Evolutionary conservation across 2,113 vertebrate genomes (phyloP).

Genomic region (Nyctibius bracteatus): DNA sequence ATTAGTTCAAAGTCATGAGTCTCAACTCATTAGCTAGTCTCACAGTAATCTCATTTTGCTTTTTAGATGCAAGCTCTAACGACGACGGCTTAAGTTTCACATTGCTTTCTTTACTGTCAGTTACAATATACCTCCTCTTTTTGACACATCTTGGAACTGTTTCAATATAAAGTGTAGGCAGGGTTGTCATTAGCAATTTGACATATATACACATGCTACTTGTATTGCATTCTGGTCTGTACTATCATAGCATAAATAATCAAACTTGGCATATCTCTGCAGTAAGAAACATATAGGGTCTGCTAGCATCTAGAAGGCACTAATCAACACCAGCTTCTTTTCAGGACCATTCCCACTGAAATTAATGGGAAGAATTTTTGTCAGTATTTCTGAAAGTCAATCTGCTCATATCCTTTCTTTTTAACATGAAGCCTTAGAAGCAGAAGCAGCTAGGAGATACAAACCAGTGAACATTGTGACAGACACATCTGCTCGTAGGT

Average conservation of each 20-base stretch:
- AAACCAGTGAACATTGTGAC: not conserved
- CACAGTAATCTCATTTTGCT: not conserved
- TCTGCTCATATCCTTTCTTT: not conserved
- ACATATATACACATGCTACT: not conserved
- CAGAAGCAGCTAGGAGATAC: not conserved
- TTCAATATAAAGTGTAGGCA: constrained; percentile 40
- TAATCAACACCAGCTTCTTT: not conserved
- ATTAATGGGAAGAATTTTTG: not conserved
- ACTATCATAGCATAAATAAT: not conserved
- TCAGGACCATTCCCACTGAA: not conserved
- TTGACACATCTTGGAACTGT: not conserved
- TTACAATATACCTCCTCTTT: constrained; percentile 21
- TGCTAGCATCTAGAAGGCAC: not conserved
- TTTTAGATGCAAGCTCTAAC: not conserved
- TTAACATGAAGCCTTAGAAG: not conserved
- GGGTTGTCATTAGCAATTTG: constrained; percentile 32
- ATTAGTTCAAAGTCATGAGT: constrained; percentile 16
- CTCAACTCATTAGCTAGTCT: constrained; percentile 35
- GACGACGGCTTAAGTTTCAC: constrained; percentile 1
- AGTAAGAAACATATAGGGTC: not conserved
- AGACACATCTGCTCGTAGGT: not conserved
- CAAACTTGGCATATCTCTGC: not conserved
- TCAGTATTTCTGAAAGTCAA: not conserved
- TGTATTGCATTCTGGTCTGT: not conserved
- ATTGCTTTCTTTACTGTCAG: constrained; percentile 43